Evolutionary conservation across 1,140 invertebrate genomes (phyloP).

Genomic region (Ctenoplectra terminalis): DNA sequence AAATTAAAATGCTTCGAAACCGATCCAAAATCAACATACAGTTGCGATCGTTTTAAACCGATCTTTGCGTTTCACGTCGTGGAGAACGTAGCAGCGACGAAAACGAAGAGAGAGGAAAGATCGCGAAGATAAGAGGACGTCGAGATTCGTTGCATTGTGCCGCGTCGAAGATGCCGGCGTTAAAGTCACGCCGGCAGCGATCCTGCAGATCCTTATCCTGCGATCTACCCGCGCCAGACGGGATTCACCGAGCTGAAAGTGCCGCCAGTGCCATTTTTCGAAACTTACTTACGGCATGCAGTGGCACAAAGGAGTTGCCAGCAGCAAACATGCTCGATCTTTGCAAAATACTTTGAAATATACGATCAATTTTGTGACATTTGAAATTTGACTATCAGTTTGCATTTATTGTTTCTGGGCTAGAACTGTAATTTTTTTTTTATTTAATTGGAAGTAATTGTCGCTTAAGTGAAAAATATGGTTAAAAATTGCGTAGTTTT

Average conservation of each 20-base stretch:
- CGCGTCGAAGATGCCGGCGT: slow-evolving; percentile 43
- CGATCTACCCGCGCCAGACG: slow-evolving; percentile 41
- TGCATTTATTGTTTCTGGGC: no score
- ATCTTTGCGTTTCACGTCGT: background rate
- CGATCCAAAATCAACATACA: background rate
- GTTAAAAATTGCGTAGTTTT: background rate
- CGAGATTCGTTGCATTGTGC: slow-evolving; percentile 56
- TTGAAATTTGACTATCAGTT: no score
- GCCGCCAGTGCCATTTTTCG: slow-evolving; percentile 44
- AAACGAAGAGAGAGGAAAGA: slow-evolving; percentile 39
- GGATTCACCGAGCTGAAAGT: slow-evolving; percentile 23
- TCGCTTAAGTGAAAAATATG: background rate
- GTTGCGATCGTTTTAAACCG: background rate
- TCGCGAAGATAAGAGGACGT: slow-evolving; percentile 57
- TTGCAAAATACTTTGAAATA: background rate
- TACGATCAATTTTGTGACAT: no score
- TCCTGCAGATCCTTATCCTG: slow-evolving; percentile 55
- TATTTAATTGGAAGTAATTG: background rate
- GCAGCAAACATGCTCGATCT: background rate
- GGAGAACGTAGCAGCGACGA: background rate
- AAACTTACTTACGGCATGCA: slow-evolving; percentile 11
- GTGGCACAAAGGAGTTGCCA: slow-evolving; percentile 28
- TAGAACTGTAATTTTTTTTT: no score
- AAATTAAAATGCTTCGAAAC: no score
- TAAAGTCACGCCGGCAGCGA: slow-evolving; percentile 43